These are phyloP conservation scores for Lytechinus variegatus DNA, from an alignment of 35 echinoderm and acorn worm genomes.

Conservation along the genomic window DNA sequence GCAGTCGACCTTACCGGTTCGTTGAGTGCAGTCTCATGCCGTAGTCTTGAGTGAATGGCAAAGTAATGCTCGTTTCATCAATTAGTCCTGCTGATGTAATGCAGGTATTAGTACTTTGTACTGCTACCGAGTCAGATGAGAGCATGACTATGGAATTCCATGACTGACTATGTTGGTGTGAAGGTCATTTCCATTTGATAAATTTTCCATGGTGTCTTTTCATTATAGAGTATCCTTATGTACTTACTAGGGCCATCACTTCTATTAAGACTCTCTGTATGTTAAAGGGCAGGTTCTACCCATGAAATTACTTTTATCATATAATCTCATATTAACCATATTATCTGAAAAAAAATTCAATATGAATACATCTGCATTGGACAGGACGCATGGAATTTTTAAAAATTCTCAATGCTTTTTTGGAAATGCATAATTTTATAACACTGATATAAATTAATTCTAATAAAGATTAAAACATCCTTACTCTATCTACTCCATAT, in stretches of 20 bases:
- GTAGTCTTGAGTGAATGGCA: not conserved
- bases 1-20: not conserved
- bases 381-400: not conserved
- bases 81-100: not conserved
- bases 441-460: too few relatives aligned
- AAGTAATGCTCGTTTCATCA: conserved; percentile 4
- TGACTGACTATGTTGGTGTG: not conserved
- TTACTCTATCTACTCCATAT: too few relatives aligned
- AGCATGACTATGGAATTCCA: not conserved
- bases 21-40: not conserved
- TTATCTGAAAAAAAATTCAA: not conserved
- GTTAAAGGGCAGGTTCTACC: not conserved
- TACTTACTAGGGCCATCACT: not conserved
- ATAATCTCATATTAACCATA: not conserved
- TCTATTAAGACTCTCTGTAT: not conserved
- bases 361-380: not conserved
- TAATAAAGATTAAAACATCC: too few relatives aligned
- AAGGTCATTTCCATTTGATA: not conserved
- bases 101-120: not conserved
- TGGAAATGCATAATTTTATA: not conserved
- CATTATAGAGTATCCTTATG: not conserved
- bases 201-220: not conserved
- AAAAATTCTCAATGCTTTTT: not conserved
- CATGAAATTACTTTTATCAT: not conserved
- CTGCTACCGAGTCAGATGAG: not conserved